Evolutionary conservation across 2,113 vertebrate genomes (phyloP), one percentile per base, ranked within the genome.

Genomic region (Pelobates fuscus): DNA sequence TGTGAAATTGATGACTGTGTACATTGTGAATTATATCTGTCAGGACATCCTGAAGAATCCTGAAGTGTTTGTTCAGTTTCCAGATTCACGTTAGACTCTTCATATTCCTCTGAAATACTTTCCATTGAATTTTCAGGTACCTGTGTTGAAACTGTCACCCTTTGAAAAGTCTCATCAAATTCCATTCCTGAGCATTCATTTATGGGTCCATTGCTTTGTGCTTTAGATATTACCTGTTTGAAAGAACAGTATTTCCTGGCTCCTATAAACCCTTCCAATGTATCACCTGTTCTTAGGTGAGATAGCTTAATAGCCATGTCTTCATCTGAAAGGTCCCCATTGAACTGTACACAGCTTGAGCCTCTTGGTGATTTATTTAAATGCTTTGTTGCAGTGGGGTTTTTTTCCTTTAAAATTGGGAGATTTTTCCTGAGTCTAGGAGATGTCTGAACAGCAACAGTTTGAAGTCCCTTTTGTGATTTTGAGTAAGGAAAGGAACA

Each of bases 341-440:
- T 92, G 41, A 88, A 78, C 78, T 86, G 88, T 71, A 80, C 46
- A 18, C 85, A 68, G 66, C 80, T 80, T 71, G 84, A 69, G 14
- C 84, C 86, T 0, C 64, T 71, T 20, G 88, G 83, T 86, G 90
- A 86, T 85, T 91, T 89, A 17, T 85, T 87, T 62, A 91, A 64
- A 0, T 89, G 91, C 67, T 90, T 91, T 72, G 86, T 89, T 52
- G 70, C 65, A 0, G 80, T 81, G 77, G 89, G 82, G 74, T 82
- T 89, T 80, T 88, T 92, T 82, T 78, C 89, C 71, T 86, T 92
- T 61, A 92, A 92, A 70, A 85, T 71, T 0, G 91, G 91, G 79
- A 89, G 89, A 27, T 91, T 88, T 80, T 92, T 93, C 84, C 90
- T 91, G 84, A 93, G 91, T 85, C 90, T 90, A 0, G 92, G 92